phyloP scores from a whole-genome alignment of 2,888 invertebrate genomes.

The Nemotelus nigrinus region DNA sequence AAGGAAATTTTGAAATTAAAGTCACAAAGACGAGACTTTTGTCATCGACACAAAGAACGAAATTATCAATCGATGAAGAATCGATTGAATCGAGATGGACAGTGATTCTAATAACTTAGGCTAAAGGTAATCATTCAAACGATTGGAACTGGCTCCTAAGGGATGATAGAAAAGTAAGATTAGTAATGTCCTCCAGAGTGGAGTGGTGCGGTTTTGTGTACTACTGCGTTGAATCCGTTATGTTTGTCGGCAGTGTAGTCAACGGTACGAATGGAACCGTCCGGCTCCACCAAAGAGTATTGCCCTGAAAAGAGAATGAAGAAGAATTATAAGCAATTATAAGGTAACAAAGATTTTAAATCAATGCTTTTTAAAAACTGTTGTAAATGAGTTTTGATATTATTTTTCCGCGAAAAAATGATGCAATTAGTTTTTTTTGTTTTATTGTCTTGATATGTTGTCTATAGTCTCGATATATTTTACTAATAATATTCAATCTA shows the following conservation, averaged over 20 bases:
- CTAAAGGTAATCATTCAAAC: no score
- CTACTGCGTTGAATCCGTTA: slow-evolving; percentile 65
- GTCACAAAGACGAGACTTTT: slow-evolving; percentile 14
- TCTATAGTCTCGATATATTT: no score
- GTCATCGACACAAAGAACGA: not conserved
- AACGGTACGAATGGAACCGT: slow-evolving; percentile 76
- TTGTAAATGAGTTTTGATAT: no score
- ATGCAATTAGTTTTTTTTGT: no score
- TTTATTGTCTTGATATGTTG: no score
- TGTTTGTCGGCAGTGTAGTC: slow-evolving; percentile 65
- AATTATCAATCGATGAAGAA: not conserved
- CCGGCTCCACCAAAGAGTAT: slow-evolving; percentile 76
- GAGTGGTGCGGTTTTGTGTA: slow-evolving; percentile 64
- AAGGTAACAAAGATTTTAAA: no score
- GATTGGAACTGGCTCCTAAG: not conserved
- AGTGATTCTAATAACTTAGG: no score
- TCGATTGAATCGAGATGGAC: not conserved
- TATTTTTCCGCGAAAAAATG: no score
- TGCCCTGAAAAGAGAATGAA: slow-evolving; percentile 61
- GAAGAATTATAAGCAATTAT: not conserved
- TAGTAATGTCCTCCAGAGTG: slow-evolving; percentile 56
- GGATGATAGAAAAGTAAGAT: not conserved
- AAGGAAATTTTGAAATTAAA: slow-evolving; percentile 27
- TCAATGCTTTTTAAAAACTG: no score
- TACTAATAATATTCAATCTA: no score